Base-by-base conservation (phyloP, 2,113 vertebrate species). In the Cyprinodon tularosa region DNA sequence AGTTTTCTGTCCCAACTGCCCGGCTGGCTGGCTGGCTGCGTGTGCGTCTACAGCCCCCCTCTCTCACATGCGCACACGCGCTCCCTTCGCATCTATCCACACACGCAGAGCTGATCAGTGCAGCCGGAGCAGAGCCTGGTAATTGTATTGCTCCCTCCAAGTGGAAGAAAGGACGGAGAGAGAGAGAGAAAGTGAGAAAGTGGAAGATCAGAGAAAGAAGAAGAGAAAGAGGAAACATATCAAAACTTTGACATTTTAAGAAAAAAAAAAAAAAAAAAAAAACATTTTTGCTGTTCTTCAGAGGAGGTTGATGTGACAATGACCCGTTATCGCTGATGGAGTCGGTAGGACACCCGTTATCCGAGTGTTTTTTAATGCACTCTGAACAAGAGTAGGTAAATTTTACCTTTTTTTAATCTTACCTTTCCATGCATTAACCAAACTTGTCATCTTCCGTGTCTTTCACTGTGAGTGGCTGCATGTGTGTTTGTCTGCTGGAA, bases 371-470 rank as follows among this genome's bases (percentile, higher is more conserved):
- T 95, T 95, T 97, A 93, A 95, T 98, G 95, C 97, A 98, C 96
- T 99, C 98, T 96, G 96, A 98, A 94, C 96, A 98, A 97, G 96
- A 98, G 97, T 99, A 98, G 96, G 97, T 99, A 97, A 95, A 96
- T 96, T 95, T 96, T 95, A 86, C 91, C 92, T 93, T 91, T 29
- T 29, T 29, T 90, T 85, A 38, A 57, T 88, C 72, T 89, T 88
- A 65, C 84, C 84, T 44, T 86, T 84, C 70, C 29, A 37, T 57
- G 67, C 65, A 77, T 82, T 77, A n/a, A 66, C 63, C 76, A 77
- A 29, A 90, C 91, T 92, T 94, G 74, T 88, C 79, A 86, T 82
- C 90, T 89, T 86, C 90, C 92, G 88, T 89, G 92, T 93, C 87
- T 90, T 42, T 45, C 72, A 78, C 69, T 84, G 82, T 83, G 84